phyloP scores from a whole-genome alignment of 92 coral and sea anemone genomes.

The Diadumene lineata region DNA sequence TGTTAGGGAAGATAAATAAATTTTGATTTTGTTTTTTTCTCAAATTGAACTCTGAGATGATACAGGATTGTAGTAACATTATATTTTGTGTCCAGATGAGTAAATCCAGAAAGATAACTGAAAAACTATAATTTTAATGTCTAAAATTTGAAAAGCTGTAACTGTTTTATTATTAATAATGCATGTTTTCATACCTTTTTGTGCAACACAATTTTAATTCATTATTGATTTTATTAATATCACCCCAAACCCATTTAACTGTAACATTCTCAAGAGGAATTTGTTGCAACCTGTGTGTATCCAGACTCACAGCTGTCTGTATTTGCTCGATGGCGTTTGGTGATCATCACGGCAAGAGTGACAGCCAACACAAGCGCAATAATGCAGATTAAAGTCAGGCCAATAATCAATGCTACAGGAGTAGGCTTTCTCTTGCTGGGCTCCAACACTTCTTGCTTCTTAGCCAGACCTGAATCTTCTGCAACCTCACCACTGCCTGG shows the following conservation, averaged over 20 bases:
- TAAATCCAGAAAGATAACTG: no score
- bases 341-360: constrained; percentile 67
- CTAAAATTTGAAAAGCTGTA: no score
- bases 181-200: no score
- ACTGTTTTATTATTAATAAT: no score
- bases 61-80: no score
- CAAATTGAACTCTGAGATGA: no score
- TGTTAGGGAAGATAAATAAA: no score
- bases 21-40: no score
- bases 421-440: constrained; percentile 46
- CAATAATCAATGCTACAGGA: constrained; percentile 58
- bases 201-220: neutral
- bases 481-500: constrained; percentile 29
- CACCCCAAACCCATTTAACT: neutral
- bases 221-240: no score
- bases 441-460: constrained; percentile 22
- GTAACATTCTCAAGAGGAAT: neutral
- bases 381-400: constrained; percentile 67
- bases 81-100: no score
- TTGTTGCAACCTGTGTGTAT: constrained; percentile 41
- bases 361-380: constrained; percentile 64
- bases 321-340: constrained; percentile 41
- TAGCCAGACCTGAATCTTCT: constrained; percentile 21
- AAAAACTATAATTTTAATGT: no score
- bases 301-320: constrained; percentile 40